phyloP scores from a whole-genome alignment of 2,113 vertebrate species.

The Loxodonta africana region DNA sequence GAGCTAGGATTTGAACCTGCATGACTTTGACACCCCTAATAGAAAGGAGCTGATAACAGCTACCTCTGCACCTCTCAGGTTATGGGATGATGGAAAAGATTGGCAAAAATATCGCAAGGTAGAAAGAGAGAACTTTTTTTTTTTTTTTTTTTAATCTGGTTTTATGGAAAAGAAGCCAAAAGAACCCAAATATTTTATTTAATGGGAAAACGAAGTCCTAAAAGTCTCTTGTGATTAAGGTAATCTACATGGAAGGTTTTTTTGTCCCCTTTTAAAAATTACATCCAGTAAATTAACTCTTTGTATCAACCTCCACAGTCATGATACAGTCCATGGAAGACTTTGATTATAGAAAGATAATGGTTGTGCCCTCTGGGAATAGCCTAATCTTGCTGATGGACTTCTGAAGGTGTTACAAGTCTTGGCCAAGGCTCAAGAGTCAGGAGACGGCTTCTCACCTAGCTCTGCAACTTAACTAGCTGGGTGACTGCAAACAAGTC shows the following conservation, averaged over 20 bases:
- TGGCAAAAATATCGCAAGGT: background rate
- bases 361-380: background rate
- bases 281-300: background rate
- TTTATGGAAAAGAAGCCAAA: constrained; percentile 33
- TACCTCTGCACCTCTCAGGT: background rate
- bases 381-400: background rate
- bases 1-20: background rate
- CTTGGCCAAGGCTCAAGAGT: background rate
- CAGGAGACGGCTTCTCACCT: background rate
- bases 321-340: too few species aligned
- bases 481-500: background rate
- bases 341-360: background rate
- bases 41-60: background rate
- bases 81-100: background rate
- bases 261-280: background rate
- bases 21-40: background rate
- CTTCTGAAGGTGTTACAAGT: background rate
- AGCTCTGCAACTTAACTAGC: background rate
- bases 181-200: background rate
- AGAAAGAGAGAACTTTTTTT: background rate
- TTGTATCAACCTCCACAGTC: background rate
- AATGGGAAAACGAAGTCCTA: background rate
- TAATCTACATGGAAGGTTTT: background rate
- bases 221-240: background rate
- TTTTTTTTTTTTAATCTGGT: too few species aligned